Conservation (phyloP, 2,888 invertebrate genomes). For the Atrina japonica region DNA sequence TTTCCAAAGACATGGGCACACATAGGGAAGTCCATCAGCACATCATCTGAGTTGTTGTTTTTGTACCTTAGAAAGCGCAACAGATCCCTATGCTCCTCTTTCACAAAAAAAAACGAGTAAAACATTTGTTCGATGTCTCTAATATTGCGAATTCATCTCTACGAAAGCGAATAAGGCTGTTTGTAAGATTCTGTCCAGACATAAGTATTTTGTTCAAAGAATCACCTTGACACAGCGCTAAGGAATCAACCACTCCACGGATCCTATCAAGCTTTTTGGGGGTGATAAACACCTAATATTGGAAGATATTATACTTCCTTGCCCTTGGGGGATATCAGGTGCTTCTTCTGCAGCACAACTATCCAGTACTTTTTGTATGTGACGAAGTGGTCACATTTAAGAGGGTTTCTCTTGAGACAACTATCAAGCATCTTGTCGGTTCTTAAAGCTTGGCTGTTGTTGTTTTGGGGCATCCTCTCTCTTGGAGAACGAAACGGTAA, state of each 20-base stretch:
- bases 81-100: conserved; percentile 36
- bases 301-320: conserved; percentile 56
- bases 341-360: conserved; percentile 47
- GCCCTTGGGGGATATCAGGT: background rate
- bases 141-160: conserved; percentile 17
- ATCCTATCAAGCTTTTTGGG: conserved; percentile 47
- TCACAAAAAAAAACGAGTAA: conserved; percentile 34
- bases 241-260: conserved; percentile 48
- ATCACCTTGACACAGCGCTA: conserved; percentile 42
- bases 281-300: conserved; percentile 54
- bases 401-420: conserved; percentile 25
- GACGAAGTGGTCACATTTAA: conserved; percentile 41
- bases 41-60: conserved; percentile 34
- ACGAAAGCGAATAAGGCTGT: conserved; percentile 28
- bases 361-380: conserved; percentile 33
- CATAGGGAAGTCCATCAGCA: conserved; percentile 39
- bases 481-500: conserved; percentile 19
- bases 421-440: conserved; percentile 11
- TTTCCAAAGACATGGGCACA: conserved; percentile 35
- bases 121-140: conserved; percentile 44
- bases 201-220: conserved; percentile 42
- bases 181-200: conserved; percentile 32
- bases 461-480: conserved; percentile 16
- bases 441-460: conserved; percentile 26
- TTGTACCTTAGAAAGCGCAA: conserved; percentile 44